Evolutionary conservation across 2,113 vertebrate species (phyloP), one percentile per base, ranked within the genome.

Genomic region (Megatriorchis doriae): DNA sequence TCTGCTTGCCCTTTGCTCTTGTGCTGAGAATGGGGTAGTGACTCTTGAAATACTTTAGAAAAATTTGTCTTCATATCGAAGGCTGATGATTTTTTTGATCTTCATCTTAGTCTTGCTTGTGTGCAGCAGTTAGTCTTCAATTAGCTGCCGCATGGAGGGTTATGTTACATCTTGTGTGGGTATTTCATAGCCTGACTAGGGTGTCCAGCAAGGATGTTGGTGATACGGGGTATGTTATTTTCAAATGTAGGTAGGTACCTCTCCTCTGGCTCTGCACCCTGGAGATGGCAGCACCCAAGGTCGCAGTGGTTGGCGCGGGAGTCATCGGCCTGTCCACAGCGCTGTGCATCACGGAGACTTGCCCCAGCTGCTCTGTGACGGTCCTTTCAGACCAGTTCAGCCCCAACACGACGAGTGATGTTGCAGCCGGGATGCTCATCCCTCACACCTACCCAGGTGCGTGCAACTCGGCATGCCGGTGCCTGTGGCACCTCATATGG

Each of bases 301-400:
- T 99, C 1, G 98, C 96, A 0, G 98, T 99, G 38, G 95, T 99
- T 8, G 99, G 99, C 0, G 99, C 98, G 0, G 99, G 99, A 2
- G 97, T 99, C 85, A 62, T 99, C 0, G 99, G 99, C 10, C 93
- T 99, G 70, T 99, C 99, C 83, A 99, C 99, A 0, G 99, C 99
- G 0, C 95, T 99, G 67, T 98, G 98, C 96, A 71, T 99, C 34
- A 91, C 92, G 0, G 98, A 98, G 79, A 56, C 96, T 23, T 97
- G 98, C 36, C 98, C 99, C 8, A 52, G 65, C 45, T 99, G 99
- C 95, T 97, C 98, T 0, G 71, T 99, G 13, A 98, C 98, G 0
- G 61, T 99, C 55, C 82, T 99, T 80, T 97, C 99, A 3, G 99
- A 99, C 19, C 98, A 94, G 86, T 99, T 99, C 96, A 98, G 98